A percentile compares a stretch with the other conserved stretches of the same genome.
These are phyloP conservation scores for Hyperoodon ampullatus DNA, from an alignment of 2,113 vertebrate species.

Conservation along the genomic window DNA sequence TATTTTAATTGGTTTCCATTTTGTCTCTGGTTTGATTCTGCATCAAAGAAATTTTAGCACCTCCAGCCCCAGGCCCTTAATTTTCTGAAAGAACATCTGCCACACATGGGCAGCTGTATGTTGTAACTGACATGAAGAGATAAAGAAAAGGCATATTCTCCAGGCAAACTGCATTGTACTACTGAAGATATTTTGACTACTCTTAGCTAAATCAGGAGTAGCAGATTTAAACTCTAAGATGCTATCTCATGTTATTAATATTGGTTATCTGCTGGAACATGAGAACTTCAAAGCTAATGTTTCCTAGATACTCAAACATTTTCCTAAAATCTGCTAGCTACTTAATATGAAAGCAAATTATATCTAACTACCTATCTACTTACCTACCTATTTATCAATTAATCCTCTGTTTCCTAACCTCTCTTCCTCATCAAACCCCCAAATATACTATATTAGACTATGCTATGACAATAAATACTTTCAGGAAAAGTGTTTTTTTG, in stretches of 20 bases:
- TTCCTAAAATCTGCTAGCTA: background rate
- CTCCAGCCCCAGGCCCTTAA: background rate
- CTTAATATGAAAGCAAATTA: background rate
- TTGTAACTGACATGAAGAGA: background rate
- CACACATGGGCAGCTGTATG: conserved; percentile 43
- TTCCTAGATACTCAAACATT: background rate
- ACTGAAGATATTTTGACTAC: background rate
- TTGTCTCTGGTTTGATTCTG: conserved; percentile 51
- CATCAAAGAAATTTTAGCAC: conserved; percentile 51
- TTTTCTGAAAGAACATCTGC: conserved; percentile 58
- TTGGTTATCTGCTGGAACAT: background rate
- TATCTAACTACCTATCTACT: background rate
- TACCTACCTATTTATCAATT: background rate
- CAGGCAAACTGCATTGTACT: conserved; percentile 12
- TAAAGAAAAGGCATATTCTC: background rate
- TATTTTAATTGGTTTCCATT: conserved; percentile 62
- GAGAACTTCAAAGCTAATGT: background rate
- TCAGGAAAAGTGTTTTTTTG: background rate
- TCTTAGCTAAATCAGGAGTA: background rate
- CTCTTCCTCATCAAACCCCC: background rate
- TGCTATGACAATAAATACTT: background rate
- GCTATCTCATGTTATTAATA: background rate
- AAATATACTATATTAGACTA: background rate
- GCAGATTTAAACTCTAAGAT: background rate
- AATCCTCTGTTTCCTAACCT: background rate